phyloP scores from a whole-genome alignment of 1,140 invertebrate genomes.

The Anastrepha ludens region DNA sequence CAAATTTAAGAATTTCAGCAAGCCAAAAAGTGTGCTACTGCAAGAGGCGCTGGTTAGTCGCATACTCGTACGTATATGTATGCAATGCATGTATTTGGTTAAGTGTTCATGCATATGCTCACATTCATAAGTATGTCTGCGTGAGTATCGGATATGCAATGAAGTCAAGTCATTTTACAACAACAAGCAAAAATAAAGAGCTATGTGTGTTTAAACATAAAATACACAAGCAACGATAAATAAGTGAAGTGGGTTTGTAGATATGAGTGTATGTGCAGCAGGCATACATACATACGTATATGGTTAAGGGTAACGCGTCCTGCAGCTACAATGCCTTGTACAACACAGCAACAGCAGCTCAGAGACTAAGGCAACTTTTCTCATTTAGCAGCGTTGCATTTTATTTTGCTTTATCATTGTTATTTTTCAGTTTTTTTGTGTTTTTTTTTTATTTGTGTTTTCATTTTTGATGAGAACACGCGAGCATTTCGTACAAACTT shows the following conservation, averaged over 20 bases:
- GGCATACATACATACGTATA: neutral
- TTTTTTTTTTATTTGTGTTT: neutral
- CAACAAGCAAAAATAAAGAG: neutral
- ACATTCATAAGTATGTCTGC: neutral
- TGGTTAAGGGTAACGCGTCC: too few relatives aligned
- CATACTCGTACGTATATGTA: too few relatives aligned
- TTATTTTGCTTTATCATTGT: conserved; percentile 6
- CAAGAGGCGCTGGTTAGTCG: neutral
- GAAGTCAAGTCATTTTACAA: neutral
- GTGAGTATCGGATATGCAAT: neutral
- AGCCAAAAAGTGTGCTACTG: neutral
- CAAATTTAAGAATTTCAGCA: neutral
- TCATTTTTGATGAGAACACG: conserved; percentile 10
- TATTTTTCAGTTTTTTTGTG: neutral
- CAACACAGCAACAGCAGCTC: too few relatives aligned
- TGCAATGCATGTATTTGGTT: too few relatives aligned
- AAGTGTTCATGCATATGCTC: too few relatives aligned
- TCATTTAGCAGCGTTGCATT: conserved; percentile 23
- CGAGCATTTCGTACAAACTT: conserved; percentile 10
- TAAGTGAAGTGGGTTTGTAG: neutral
- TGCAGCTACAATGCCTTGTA: too few relatives aligned
- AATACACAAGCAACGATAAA: neutral
- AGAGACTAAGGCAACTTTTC: conserved; percentile 1
- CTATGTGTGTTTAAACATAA: neutral
- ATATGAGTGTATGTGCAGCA: too few relatives aligned